Conservation (phyloP, 2,888 invertebrate genomes). For the Mesochorus sp. region DNA sequence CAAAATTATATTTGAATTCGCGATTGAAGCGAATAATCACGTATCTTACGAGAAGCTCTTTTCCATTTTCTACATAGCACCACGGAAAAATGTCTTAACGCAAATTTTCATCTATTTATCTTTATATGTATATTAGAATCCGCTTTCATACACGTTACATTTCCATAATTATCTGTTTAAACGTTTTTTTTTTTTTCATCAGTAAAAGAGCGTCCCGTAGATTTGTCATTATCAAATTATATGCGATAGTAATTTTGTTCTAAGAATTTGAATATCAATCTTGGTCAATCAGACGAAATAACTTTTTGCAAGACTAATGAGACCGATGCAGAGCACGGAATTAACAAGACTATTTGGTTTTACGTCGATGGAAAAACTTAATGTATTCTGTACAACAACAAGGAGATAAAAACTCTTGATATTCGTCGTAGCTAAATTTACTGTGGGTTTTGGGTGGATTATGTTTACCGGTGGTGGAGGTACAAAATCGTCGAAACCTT, state of each 20-base stretch:
- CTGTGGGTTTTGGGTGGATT: conserved; percentile 86
- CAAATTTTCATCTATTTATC: too few relatives aligned
- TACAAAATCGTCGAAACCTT: conserved; percentile 86
- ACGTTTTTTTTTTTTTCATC: not conserved
- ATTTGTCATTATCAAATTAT: conserved; percentile 32
- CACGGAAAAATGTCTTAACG: conserved; percentile 53
- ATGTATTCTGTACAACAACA: conserved; percentile 69
- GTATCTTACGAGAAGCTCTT: conserved; percentile 59
- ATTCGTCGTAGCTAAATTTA: conserved; percentile 74
- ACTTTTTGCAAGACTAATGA: conserved; percentile 52
- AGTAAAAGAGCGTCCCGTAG: conserved; percentile 44
- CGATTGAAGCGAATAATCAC: conserved; percentile 52
- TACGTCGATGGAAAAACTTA: conserved; percentile 70
- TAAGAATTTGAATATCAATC: not conserved
- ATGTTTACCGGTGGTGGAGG: conserved; percentile 88
- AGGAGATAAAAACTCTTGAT: conserved; percentile 69
- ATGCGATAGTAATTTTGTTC: conserved; percentile 21
- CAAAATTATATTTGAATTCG: conserved; percentile 58
- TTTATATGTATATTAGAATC: conserved; percentile 25
- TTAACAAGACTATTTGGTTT: conserved; percentile 54
- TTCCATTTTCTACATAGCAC: conserved; percentile 46
- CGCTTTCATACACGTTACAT: conserved; percentile 9
- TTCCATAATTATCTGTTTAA: conserved; percentile 25
- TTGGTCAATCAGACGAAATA: conserved; percentile 51
- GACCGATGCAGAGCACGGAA: conserved; percentile 52